A percentile compares a stretch with the other conserved stretches of the same genome.
Conservation (phyloP, 2,113 vertebrate species). For the Clinocottus analis region DNA sequence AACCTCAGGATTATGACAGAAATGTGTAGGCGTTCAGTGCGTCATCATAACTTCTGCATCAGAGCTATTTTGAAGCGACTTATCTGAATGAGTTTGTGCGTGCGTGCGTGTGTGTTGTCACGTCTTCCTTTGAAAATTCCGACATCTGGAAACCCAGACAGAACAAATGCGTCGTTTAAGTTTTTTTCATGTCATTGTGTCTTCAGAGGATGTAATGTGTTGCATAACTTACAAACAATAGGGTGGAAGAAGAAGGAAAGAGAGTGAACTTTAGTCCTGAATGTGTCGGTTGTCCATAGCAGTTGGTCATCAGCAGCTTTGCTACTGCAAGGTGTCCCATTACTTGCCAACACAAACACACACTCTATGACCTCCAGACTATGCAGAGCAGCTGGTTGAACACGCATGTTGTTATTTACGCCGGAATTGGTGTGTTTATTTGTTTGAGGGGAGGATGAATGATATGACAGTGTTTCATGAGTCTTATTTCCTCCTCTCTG, state of each 20-base stretch:
- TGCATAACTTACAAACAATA: background rate
- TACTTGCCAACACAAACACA: constrained; percentile 49
- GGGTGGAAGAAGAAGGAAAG: background rate
- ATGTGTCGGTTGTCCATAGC: constrained; percentile 25
- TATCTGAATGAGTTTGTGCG: constrained; percentile 26
- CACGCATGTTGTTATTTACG: constrained; percentile 3
- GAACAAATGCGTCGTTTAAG: background rate
- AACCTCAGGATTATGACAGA: constrained; percentile 50
- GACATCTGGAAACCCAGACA: constrained; percentile 19
- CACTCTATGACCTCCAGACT: constrained; percentile 29
- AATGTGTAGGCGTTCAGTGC: constrained; percentile 55
- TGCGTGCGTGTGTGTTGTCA: constrained; percentile 9
- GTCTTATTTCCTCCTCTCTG: constrained; percentile 22
- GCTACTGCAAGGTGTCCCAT: constrained; percentile 50
- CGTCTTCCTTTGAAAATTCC: constrained; percentile 21
- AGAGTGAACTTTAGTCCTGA: constrained; percentile 13
- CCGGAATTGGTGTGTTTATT: constrained; percentile 6
- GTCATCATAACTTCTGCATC: constrained; percentile 48
- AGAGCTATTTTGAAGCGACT: constrained; percentile 4
- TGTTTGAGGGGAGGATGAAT: background rate
- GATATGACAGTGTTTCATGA: background rate
- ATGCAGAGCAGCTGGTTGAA: constrained; percentile 26
- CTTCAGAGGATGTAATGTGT: constrained; percentile 30
- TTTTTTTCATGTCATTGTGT: background rate
- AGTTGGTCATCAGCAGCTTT: constrained; percentile 41